Base-by-base conservation (phyloP, 92 coral and sea anemone species). In the Porites evermanni region DNA sequence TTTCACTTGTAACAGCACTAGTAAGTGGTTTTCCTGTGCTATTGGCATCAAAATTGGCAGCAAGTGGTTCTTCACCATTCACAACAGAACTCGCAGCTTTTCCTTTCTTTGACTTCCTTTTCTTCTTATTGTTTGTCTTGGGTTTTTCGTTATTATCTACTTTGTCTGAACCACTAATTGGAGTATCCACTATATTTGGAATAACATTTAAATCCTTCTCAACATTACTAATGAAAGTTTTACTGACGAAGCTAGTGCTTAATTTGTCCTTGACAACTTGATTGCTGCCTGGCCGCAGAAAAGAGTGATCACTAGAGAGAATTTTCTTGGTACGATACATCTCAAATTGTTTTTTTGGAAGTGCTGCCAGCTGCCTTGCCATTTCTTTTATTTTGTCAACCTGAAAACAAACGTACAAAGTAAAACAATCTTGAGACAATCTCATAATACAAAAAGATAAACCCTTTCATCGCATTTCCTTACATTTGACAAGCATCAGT, bases 301-400 rank as follows among this genome's bases (percentile, higher is more conserved):
- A n/a, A 68, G 91, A 64, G 56, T 83, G 88, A 18, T 94, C 98
- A 61, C 87, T 71, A 24, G 87, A 81, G 12, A 94, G 88, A 53
- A 81, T 77, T 76, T 92, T 94, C 85, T 92, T 92, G 24, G 95
- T 78, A 64, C 98, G 91, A 79, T 94, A 94, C 71, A 94, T 82
- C 59, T 94, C 98, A 86, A 93, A 94, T 70, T 91, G 93, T 65
- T 88, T 94, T 72, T 94, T 95, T 59, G 99, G 95, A 77, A 97
- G 88, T 67, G 99, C 99, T 65, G 99, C 99, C 11, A 97, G 83
- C 78, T 97, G 99, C 64, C 99, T 78, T 53, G 99, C 99, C 99
- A 97, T 97, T 84, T 97, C 99, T 77, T 97, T 97, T 67, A 97
- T 97, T 52, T 86, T 64, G 18, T 84, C 93, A 83, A 97, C 87